Base-by-base conservation (phyloP, 2,888 invertebrate genomes). In the Shargacucullia verbasci region DNA sequence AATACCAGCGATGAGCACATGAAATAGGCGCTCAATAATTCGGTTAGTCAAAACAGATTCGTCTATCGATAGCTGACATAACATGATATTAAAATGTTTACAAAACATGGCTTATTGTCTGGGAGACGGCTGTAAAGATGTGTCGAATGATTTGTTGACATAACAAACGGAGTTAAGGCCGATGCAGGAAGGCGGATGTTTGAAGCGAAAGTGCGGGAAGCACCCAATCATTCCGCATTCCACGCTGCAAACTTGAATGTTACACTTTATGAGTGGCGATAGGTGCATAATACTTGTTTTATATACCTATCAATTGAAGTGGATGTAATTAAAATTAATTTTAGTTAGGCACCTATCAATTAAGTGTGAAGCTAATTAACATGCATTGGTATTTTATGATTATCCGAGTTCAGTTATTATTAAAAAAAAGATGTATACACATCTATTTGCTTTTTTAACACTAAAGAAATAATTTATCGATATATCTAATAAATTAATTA, bases 121-220 rank as follows among this genome's bases (percentile, higher is more conserved):
- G 60, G 61, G 49, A 59, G 50, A 35, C 59, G 57, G 65, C 44
- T 69, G 69, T 76, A 77, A 76, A 81, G 81, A 81, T 76, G 75
- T 78, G 60, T 74, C 66, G 73, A 76, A 69, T 75, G 65, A 67
- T 67, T 65, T 83, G 85, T 89, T 86, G 87, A 85, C 85, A 87
- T 85, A 87, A 86, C 82, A 87, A 73, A 75, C 67, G 73, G 63
- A 73, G 77, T 77, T 68, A 58, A 59, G 55, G 56, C 54, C 66
- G 61, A 65, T 68, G 56, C 66, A 58, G 87, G 84, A 86, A 89
- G 90, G 85, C 91, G 92, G 91, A 92, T 88, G 88, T 87, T 86
- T 86, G 80, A 61, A 87, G 90, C 90, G 92, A 93, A 92, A 92
- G 92, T 91, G 81, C 83, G 89, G 92, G 87, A 92, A 91, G 83